phyloP scores from a whole-genome alignment of 2,113 vertebrate species.

The Pyxicephalus adspersus region DNA sequence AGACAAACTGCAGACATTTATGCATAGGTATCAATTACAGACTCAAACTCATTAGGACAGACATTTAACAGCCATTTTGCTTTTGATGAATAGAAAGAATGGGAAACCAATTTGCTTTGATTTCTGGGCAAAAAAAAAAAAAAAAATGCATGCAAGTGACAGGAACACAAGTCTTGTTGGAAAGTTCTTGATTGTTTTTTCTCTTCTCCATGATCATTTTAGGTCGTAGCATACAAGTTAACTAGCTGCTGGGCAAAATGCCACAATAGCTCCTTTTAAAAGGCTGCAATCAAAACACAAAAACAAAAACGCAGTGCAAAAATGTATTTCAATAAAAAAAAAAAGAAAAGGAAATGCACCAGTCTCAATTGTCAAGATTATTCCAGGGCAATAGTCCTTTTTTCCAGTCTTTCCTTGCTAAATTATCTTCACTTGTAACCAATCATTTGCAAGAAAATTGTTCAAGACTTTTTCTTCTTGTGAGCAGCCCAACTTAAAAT shows the following conservation, averaged over 20 bases:
- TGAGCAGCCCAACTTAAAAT: conserved; percentile 10
- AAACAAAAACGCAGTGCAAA: conserved; percentile 73
- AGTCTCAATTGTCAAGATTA: conserved; percentile 81
- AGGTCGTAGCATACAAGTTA: conserved; percentile 61
- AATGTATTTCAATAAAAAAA: conserved; percentile 71
- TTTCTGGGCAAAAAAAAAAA: neutral
- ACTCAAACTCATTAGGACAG: conserved; percentile 58
- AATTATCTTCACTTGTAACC: conserved; percentile 7
- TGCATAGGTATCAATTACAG: conserved; percentile 61
- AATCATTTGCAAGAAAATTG: conserved; percentile 65
- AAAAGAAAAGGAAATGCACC: conserved; percentile 75
- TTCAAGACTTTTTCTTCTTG: conserved; percentile 69
- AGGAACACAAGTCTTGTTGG: conserved; percentile 53
- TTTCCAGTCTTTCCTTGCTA: conserved; percentile 27
- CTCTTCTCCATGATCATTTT: conserved; percentile 60
- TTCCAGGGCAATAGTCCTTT: conserved; percentile 81
- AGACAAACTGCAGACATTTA: conserved; percentile 59
- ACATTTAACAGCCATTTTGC: conserved; percentile 63
- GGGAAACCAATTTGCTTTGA: no score
- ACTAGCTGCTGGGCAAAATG: conserved; percentile 68
- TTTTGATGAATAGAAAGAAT: conserved; percentile 32
- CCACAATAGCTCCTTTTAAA: conserved; percentile 69
- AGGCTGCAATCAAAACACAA: conserved; percentile 73
- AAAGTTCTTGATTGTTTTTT: conserved; percentile 62
- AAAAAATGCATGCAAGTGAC: conserved; percentile 56